Base-by-base conservation (phyloP, 64 coral and sea anemone genomes). In the Exaiptasia diaphana region DNA sequence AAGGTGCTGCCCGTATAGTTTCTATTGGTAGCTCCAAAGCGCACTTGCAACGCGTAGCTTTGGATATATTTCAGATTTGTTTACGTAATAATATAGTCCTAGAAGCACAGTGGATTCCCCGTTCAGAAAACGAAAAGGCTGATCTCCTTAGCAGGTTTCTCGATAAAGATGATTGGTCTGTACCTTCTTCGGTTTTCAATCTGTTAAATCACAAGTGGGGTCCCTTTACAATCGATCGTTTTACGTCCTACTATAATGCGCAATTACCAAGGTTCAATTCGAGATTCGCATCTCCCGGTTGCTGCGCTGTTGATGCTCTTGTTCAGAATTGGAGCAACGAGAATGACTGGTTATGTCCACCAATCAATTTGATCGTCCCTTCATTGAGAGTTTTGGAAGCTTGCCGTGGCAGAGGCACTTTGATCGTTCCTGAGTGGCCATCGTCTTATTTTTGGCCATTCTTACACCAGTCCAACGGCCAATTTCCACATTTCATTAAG, bases 261-360 rank as follows among this genome's bases (percentile, higher is more conserved):
- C 38, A 50, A 29, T n/a, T 74, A 0, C 4, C 13, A 4, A 8
- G 30, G 13, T 74, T 74, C 24, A 42, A 41, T 50, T 74, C 44
- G 17, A 50, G 23, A 50, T 50, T n/a, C 24, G 71, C 44, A 28
- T 42, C 30, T 43, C 71, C 71, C 20, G 71, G 59, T 4, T 65
- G 32, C 26, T 63, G 50, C 30, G 71, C 24, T 26, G 53, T 76
- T 54, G 84, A 87, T 54, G 84, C 84, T 33, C 78, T 78, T 15
- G 68, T 56, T 20, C 84, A 78, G 54, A 41, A 75, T 17, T 87
- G 84, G 58, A 41, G 30, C 24, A 31, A 22, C 22, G 73, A 76
- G n/a, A 78, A 78, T 20, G 68, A 76, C 38, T 87, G 84, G 84
- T 44, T 77, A 17, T 87, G 73, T 38, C 84, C 73, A 43, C 84